These are phyloP conservation scores for Eumeta japonica DNA, from an alignment of 1,140 invertebrate genomes.

Conservation along the genomic window DNA sequence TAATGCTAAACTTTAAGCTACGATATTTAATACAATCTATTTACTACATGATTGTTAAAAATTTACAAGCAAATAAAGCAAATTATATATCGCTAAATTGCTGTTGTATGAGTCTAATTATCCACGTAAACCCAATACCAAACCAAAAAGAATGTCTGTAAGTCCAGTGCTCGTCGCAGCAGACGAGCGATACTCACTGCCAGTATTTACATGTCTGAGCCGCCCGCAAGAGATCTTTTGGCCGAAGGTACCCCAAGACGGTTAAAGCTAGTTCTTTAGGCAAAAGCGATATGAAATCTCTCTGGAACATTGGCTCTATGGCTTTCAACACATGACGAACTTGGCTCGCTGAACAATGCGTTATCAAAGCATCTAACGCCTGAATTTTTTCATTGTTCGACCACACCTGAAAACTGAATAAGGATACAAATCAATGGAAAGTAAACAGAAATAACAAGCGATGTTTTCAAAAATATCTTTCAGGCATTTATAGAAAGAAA, in stretches of 20 bases:
- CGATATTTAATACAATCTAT: neutral
- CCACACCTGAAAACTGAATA: slow-evolving; percentile 71
- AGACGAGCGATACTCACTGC: too few relatives aligned
- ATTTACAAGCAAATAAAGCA: neutral
- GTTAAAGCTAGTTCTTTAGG: slow-evolving; percentile 94
- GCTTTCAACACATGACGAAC: slow-evolving; percentile 95
- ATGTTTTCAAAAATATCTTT: too few relatives aligned
- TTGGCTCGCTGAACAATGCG: slow-evolving; percentile 85
- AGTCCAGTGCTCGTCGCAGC: too few relatives aligned
- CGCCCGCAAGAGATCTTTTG: slow-evolving; percentile 85
- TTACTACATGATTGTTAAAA: neutral
- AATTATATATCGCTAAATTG: too few relatives aligned
- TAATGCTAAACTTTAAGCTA: too few relatives aligned
- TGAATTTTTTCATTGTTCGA: slow-evolving; percentile 83
- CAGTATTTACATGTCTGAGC: slow-evolving; percentile 96
- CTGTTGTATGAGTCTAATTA: too few relatives aligned
- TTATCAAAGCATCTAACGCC: slow-evolving; percentile 88
- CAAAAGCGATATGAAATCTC: slow-evolving; percentile 94
- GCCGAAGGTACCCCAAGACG: slow-evolving; percentile 90
- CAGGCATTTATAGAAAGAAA: too few relatives aligned
- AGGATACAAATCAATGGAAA: slow-evolving; percentile 3
- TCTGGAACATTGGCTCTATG: slow-evolving; percentile 96
- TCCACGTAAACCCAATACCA: too few relatives aligned
- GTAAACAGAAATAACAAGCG: too few relatives aligned
- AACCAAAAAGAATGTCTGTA: too few relatives aligned